Percentiles rank a stretch among this genome's conserved stretches.
phyloP scores from a whole-genome alignment of 1,140 invertebrate species.

The Schlechtendalia chinensis region DNA sequence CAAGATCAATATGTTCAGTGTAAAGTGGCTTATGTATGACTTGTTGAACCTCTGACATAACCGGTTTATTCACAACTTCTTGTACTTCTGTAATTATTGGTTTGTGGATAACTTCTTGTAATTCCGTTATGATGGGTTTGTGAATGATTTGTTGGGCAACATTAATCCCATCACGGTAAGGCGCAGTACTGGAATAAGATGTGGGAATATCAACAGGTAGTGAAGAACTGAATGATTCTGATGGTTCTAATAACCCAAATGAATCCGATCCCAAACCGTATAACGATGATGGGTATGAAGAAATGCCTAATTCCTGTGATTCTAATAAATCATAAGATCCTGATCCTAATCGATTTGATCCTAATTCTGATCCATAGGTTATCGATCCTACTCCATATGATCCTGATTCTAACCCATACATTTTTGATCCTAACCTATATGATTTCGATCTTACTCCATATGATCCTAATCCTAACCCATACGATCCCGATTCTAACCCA shows the following conservation, averaged over 20 bases:
- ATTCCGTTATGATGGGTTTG: constrained; percentile 43
- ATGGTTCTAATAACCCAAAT: not conserved
- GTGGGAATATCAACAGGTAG: not conserved
- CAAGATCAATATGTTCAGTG: constrained; percentile 39
- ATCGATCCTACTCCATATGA: too few species aligned
- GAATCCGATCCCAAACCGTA: constrained; percentile 13
- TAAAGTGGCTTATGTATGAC: constrained; percentile 40
- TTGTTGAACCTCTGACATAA: constrained; percentile 41
- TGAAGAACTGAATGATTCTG: constrained; percentile 2
- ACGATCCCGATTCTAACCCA: too few species aligned
- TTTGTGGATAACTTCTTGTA: constrained; percentile 46
- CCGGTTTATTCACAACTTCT: constrained; percentile 46
- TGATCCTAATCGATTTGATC: not conserved
- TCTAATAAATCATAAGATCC: not conserved
- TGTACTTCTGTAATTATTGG: constrained; percentile 48
- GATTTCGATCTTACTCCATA: not conserved
- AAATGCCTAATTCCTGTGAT: not conserved
- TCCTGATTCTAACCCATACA: too few species aligned
- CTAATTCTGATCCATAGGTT: too few species aligned
- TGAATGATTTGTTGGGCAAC: constrained; percentile 49
- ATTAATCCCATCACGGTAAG: constrained; percentile 4
- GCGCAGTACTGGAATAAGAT: not conserved
- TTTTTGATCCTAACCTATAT: too few species aligned
- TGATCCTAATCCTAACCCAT: not conserved
- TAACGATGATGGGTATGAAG: not conserved